Percentiles rank a stretch among this genome's conserved stretches.
Evolutionary conservation across 1,140 invertebrate genomes (phyloP).

Genomic region (Eupristina koningsbergeri): DNA sequence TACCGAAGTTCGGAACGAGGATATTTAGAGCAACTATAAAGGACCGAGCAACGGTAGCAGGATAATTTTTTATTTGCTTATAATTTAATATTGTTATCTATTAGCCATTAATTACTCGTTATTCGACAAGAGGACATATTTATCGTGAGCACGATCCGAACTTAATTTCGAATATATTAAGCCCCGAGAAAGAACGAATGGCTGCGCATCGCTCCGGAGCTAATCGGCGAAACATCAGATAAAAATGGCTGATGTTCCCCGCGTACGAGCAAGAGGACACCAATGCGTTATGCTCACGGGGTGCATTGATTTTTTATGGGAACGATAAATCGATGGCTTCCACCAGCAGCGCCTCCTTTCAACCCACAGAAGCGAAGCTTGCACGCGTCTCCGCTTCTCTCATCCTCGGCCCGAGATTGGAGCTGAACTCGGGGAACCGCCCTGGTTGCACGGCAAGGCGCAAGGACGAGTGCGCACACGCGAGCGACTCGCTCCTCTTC

Average conservation of each 20-base stretch:
- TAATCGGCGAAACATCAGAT: background rate
- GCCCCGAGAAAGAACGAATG: too few species aligned
- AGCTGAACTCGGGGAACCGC: background rate
- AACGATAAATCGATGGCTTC: constrained; percentile 27
- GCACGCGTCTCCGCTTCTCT: constrained; percentile 27
- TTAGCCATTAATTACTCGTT: too few species aligned
- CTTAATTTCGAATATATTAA: too few species aligned
- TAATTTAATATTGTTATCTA: too few species aligned
- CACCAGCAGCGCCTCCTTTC: constrained; percentile 51
- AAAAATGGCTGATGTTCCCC: background rate
- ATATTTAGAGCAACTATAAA: too few species aligned
- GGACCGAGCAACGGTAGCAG: too few species aligned
- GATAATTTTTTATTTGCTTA: too few species aligned
- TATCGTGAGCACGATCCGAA: too few species aligned
- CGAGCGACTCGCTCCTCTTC: too few species aligned
- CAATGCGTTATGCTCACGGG: background rate
- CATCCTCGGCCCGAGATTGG: background rate
- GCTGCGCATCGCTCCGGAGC: background rate
- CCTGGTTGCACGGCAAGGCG: background rate
- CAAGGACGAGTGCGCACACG: background rate
- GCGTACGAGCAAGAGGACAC: background rate
- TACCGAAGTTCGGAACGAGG: too few species aligned
- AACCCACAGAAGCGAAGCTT: background rate
- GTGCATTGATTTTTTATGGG: constrained; percentile 43
- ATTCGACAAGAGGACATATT: too few species aligned